Evolutionary conservation across 2,797 vertebrate genomes (phyloP).

Genomic region (Chiloscyllium punctatum): DNA sequence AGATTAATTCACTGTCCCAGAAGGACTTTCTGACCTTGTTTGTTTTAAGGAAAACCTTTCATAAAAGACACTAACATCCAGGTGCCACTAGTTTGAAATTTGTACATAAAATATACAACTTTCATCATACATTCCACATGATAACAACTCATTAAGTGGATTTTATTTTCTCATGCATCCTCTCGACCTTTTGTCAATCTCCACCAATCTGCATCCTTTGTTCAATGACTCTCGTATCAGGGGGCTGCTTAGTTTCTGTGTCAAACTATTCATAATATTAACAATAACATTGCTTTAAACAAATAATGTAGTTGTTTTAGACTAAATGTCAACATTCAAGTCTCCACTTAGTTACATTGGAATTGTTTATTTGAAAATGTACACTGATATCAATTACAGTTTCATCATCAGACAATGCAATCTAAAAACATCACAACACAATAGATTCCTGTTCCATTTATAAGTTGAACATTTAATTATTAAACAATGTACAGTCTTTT

Average conservation of each 20-base stretch:
- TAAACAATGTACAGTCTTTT: slow-evolving; percentile 3
- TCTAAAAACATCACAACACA: background rate
- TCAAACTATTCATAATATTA: background rate
- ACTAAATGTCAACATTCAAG: background rate
- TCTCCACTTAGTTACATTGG: background rate
- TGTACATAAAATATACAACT: no score
- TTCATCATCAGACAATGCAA: slow-evolving; percentile 25
- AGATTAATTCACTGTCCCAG: no score
- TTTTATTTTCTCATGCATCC: background rate
- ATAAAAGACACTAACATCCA: no score
- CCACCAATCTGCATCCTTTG: background rate
- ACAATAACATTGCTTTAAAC: background rate
- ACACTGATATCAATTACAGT: background rate
- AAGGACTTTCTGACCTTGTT: no score
- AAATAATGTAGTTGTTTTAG: background rate
- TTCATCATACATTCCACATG: background rate
- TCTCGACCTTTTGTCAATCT: background rate
- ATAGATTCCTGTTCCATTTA: slow-evolving; percentile 20
- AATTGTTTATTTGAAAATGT: slow-evolving; percentile 4
- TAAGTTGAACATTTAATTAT: slow-evolving; percentile 22
- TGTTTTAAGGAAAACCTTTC: no score
- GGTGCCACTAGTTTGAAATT: no score
- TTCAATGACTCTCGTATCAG: background rate
- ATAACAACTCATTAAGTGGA: background rate
- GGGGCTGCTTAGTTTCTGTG: background rate